phyloP scores from a whole-genome alignment of 92 coral and sea anemone genomes.

The Palythoa caribaeorum region DNA sequence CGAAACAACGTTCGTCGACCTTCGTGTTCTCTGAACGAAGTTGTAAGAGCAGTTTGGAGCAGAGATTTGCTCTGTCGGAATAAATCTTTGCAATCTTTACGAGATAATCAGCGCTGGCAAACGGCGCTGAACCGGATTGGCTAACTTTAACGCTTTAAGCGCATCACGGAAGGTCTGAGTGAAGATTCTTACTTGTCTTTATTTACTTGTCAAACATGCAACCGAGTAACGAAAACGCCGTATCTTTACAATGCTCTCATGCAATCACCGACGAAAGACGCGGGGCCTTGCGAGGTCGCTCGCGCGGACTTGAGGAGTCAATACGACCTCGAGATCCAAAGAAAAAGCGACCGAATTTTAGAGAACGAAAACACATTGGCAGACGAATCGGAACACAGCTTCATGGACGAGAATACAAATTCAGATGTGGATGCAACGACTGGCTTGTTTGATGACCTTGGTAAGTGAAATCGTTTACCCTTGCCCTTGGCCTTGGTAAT shows the following conservation, averaged over 20 bases:
- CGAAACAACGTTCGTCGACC: constrained; percentile 39
- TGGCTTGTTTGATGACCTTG: constrained; percentile 73
- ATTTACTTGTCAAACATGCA: constrained; percentile 53
- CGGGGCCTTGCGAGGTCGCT: constrained; percentile 30
- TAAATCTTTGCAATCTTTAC: neutral
- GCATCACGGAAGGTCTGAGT: constrained; percentile 77
- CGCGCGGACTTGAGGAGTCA: constrained; percentile 8
- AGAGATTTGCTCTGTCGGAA: neutral
- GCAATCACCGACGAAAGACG: neutral
- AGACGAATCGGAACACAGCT: constrained; percentile 61
- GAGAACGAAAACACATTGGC: constrained; percentile 15
- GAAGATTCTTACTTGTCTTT: constrained; percentile 20
- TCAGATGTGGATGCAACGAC: constrained; percentile 14
- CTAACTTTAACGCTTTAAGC: constrained; percentile 67
- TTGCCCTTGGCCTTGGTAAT: neutral
- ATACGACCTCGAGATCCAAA: constrained; percentile 47
- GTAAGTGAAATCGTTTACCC: constrained; percentile 16
- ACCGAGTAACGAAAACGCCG: neutral
- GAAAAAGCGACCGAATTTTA: constrained; percentile 41
- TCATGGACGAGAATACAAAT: constrained; percentile 18
- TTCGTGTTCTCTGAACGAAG: neutral
- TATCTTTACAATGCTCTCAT: neutral
- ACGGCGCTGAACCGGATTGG: constrained; percentile 63
- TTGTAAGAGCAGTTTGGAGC: neutral
- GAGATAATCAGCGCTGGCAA: constrained; percentile 47